phyloP scores from a whole-genome alignment of 64 coral and sea anemone species.

The Exaiptasia diaphana region DNA sequence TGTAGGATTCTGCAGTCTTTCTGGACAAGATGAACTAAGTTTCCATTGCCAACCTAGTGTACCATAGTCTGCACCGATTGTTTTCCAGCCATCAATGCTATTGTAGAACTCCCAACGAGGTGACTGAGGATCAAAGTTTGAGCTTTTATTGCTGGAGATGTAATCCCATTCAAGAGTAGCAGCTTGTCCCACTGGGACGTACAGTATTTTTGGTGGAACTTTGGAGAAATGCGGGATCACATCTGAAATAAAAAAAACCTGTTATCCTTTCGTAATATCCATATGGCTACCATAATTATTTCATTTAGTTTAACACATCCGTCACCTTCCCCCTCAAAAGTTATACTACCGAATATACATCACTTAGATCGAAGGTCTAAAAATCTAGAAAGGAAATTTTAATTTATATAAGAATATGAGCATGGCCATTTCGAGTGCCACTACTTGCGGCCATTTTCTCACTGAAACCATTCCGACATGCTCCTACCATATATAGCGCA shows the following conservation, averaged over 20 bases:
- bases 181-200: neutral
- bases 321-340: too few species aligned
- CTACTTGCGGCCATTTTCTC: too few species aligned
- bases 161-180: neutral
- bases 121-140: neutral
- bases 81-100: neutral
- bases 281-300: too few species aligned
- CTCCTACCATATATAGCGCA: too few species aligned
- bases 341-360: too few species aligned
- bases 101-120: neutral
- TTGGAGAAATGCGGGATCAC: neutral
- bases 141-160: neutral
- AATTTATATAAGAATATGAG: too few species aligned
- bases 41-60: neutral
- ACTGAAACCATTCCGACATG: too few species aligned
- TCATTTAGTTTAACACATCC: too few species aligned
- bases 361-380: too few species aligned
- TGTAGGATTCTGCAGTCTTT: neutral
- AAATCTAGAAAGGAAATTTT: too few species aligned
- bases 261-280: too few species aligned
- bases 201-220: neutral
- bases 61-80: neutral
- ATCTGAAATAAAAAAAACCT: neutral
- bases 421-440: too few species aligned
- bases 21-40: neutral